phyloP scores from a whole-genome alignment of 1,140 invertebrate species.

The Armadillidium nasatum region DNA sequence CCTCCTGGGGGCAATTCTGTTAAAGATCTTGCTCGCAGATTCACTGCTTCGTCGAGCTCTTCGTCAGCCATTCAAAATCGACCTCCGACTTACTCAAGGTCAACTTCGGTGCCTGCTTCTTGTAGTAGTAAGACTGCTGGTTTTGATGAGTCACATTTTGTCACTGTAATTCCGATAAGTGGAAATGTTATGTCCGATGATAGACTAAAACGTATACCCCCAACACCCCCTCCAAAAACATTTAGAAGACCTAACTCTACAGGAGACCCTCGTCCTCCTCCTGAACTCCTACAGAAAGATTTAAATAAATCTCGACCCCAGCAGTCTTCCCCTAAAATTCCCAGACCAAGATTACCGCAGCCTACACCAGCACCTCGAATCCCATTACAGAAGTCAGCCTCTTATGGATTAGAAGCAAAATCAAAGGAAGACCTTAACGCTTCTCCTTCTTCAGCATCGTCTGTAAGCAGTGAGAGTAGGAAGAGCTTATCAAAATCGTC shows the following conservation, averaged over 20 bases:
- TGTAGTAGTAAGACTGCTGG: neutral
- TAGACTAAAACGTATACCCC: slow-evolving; percentile 48
- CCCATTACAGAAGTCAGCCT: slow-evolving; percentile 33
- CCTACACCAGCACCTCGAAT: slow-evolving; percentile 16
- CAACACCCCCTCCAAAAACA: slow-evolving; percentile 49
- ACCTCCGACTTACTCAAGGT: slow-evolving; percentile 35
- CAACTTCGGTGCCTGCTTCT: slow-evolving; percentile 35
- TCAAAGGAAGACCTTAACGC: slow-evolving; percentile 24
- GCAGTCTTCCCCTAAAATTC: slow-evolving; percentile 27
- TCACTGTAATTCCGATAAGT: slow-evolving; percentile 83
- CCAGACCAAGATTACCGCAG: slow-evolving; percentile 18
- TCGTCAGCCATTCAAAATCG: slow-evolving; percentile 17
- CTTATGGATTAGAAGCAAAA: slow-evolving; percentile 28
- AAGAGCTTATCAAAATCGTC: slow-evolving; percentile 39
- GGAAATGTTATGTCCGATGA: slow-evolving; percentile 47
- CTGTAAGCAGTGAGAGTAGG: slow-evolving; percentile 32
- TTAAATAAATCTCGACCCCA: slow-evolving; percentile 28
- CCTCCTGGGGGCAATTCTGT: slow-evolving; percentile 34
- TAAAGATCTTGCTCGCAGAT: slow-evolving; percentile 45
- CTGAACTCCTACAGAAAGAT: slow-evolving; percentile 6
- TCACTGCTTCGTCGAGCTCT: slow-evolving; percentile 47
- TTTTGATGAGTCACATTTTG: slow-evolving; percentile 61
- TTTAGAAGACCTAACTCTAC: slow-evolving; percentile 44
- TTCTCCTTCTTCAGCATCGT: slow-evolving; percentile 36
- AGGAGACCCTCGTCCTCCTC: slow-evolving; percentile 31